These are phyloP conservation scores for Paelopatides confundens DNA, from an alignment of 53 echinoderm and acorn worm species.

Conservation along the genomic window DNA sequence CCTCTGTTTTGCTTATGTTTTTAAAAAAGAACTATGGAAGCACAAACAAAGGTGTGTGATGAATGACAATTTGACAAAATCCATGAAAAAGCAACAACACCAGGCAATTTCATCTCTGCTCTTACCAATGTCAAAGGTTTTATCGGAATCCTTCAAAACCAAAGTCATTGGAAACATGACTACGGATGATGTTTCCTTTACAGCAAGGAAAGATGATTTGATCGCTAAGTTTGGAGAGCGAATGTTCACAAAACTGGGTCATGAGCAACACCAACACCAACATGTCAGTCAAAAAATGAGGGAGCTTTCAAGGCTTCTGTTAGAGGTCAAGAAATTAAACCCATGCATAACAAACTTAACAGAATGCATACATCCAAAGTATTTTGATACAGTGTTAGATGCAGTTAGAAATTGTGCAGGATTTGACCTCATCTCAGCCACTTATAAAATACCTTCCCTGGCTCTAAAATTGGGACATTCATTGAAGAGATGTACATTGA, in stretches of 20 bases:
- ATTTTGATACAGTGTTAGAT: conserved; percentile 28
- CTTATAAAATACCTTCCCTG: conserved; percentile 25
- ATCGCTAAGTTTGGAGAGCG: conserved; percentile 61
- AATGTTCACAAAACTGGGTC: neutral
- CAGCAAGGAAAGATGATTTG: conserved; percentile 59
- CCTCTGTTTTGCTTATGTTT: conserved; percentile 44
- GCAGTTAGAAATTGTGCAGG: conserved; percentile 30
- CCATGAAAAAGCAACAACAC: neutral
- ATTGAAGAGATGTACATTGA: neutral
- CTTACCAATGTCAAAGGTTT: neutral
- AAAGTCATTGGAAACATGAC: conserved; percentile 51
- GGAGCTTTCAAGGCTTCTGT: conserved; percentile 45
- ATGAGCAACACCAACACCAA: neutral
- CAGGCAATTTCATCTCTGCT: neutral
- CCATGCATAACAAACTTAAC: neutral
- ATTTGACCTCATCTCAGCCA: conserved; percentile 26
- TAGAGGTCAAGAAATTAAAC: neutral
- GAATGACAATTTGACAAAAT: neutral
- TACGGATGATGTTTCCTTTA: conserved; percentile 37
- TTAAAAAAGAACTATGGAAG: conserved; percentile 40
- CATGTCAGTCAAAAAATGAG: conserved; percentile 32
- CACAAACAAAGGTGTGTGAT: conserved; percentile 31
- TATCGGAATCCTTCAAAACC: conserved; percentile 5
- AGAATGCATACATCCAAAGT: conserved; percentile 7
- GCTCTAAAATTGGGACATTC: conserved; percentile 54